Base-by-base conservation (phyloP, 2,797 vertebrate species). In the Micropoecilia bifurca region DNA sequence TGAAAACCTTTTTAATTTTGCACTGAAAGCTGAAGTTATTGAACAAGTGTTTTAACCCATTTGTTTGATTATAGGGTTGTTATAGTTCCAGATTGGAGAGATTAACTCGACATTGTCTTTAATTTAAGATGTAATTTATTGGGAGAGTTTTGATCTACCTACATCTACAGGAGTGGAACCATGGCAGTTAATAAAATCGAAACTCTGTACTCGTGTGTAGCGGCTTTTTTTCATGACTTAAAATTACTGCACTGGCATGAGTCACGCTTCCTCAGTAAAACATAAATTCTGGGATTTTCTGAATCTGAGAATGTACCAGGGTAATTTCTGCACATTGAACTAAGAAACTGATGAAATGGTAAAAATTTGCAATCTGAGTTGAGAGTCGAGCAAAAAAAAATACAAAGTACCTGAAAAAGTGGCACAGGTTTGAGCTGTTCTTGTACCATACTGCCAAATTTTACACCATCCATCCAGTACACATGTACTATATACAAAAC, bases 81-180 rank as follows among this genome's bases (percentile, higher is more conserved):
- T 88, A 80, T 84, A 85, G 63, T 91, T 80, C 83, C 73, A 88
- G 61, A 85, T 85, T 75, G 73, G 85, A 85, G 80, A 86, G 79
- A 66, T 81, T 75, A 86, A 87, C 76, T 83, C 68, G 80, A 83
- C 82, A 80, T 90, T 88, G 86, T 91, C 80, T 92, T 93, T 92
- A 93, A 95, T 95, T 94, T 95, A 94, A 95, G 55, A 91, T 84
- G 80, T 95, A 95, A 95, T 80, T 95, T 94, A 95, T 94, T 94
- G 86, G 86, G 90, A 84, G 87, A 87, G 90, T 92, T 80, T 93
- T 91, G 55, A 83, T 89, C 82, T 89, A 83, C 90, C 90, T 89
- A 81, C 88, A 80, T 91, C 89, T 75, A 36, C 85, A 81, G 78
- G 86, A 93, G 89, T 84, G 87, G 91, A 87, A 80, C 79, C 76